Evolutionary conservation across 2,797 vertebrate genomes (phyloP), one percentile per base, ranked within the genome.

Genomic region (Clamator glandarius): DNA sequence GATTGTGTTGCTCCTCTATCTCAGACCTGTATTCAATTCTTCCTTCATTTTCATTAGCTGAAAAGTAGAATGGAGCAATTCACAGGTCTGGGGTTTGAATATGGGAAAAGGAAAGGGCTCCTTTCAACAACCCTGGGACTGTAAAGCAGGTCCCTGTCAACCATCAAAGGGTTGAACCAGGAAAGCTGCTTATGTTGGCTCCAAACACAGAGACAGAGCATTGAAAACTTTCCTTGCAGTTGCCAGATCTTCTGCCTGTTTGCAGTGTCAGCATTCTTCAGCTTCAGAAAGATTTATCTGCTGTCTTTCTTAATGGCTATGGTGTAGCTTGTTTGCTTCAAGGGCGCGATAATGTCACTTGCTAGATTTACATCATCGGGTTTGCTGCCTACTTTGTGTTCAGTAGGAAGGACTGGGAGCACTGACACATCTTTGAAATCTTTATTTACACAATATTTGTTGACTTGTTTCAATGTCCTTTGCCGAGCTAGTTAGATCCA

Each of bases 81-180:
- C 61, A 41, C 35, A 58, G 57, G 44, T 57, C 67, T 62, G 44
- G 29, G 41, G 93, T 92, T 93, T 93, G 68, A 93, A 75, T 93
- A 85, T 2, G 25, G 62, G 55, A 20, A 85, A 83, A 80, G 83
- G 39, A 89, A 92, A 94, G 29, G 33, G 35, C 70, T 96, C 33
- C 66, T 93, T 92, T 95, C 79, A 95, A 87, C 72, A 84, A 0
- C 68, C 3, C 52, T 46, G 36, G 54, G 29, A 33, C 52, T 76
- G 61, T 54, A 77, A 85, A 92, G 41, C 68, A 80, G 36, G 39
- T 92, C 54, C 7, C 1, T 70, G 61, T 46, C 59, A 70, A 39
- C 89, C 75, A 84, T 89, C 84, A 94, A 85, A 91, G 94, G 72
- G 29, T 17, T 67, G 52, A 92, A 87, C 54, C 50, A 85, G 89